Conservation (phyloP, 2,888 invertebrate genomes). For the Cephus pulcher region DNA sequence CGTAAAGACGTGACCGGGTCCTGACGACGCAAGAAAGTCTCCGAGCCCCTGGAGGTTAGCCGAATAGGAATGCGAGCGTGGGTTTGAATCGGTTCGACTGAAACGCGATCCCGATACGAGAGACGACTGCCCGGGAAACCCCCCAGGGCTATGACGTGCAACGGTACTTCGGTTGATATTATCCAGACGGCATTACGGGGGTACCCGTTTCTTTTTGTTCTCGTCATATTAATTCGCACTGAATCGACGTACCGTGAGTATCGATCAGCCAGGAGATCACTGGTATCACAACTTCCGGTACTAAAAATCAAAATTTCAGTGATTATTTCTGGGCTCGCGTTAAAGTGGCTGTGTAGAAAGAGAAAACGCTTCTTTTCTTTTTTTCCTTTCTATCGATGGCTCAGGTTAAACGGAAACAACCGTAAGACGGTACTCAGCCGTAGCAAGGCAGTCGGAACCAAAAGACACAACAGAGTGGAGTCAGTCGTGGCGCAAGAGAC, state of each 20-base stretch:
- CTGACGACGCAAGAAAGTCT: neutral
- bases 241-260: neutral
- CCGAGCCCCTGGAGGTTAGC: constrained; percentile 10
- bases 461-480: neutral
- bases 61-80: constrained; percentile 44
- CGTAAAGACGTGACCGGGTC: neutral
- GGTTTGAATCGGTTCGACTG: constrained; percentile 36
- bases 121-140: neutral
- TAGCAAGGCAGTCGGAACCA: neutral
- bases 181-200: neutral
- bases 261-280: neutral
- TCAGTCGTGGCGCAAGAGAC: neutral
- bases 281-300: neutral
- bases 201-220: neutral
- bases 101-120: constrained; percentile 44
- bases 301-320: neutral
- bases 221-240: neutral
- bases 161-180: constrained; percentile 5
- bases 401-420: neutral
- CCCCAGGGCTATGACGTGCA: constrained; percentile 2
- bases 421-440: neutral
- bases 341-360: neutral
- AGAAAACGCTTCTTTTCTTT: neutral
- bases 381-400: neutral
- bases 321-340: neutral